Conservation (phyloP, 1,140 invertebrate species). For the Caenorhabditis remanei region DNA sequence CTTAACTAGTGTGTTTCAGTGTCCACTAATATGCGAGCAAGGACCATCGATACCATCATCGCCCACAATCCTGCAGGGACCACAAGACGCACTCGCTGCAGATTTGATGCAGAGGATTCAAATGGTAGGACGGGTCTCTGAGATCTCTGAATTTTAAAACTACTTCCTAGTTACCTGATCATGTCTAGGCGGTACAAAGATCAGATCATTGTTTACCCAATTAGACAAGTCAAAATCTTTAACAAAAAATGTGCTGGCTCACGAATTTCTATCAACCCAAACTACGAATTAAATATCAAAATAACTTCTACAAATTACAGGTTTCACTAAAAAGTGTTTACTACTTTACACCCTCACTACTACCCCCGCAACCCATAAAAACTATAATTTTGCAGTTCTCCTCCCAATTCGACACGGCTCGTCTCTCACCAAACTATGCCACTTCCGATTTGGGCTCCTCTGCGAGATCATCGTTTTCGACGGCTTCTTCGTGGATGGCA, state of each 20-base stretch:
- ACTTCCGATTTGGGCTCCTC: constrained; percentile 74
- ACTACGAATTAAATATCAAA: too few species aligned
- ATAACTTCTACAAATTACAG: too few species aligned
- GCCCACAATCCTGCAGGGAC: constrained; percentile 88
- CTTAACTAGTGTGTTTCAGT: constrained; percentile 79
- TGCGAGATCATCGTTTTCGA: constrained; percentile 70
- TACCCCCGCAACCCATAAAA: too few species aligned
- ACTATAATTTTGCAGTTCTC: constrained; percentile 71
- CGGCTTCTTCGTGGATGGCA: constrained; percentile 68
- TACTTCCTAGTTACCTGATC: too few species aligned
- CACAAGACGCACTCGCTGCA: constrained; percentile 90
- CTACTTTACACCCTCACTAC: too few species aligned
- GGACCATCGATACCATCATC: constrained; percentile 96
- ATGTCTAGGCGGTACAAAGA: too few species aligned
- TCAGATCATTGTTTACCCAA: too few species aligned
- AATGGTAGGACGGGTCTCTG: constrained; percentile 77
- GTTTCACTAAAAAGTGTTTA: too few species aligned
- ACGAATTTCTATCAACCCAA: too few species aligned
- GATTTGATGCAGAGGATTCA: constrained; percentile 81
- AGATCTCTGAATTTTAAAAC: not conserved
- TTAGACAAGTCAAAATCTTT: too few species aligned
- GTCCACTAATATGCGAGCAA: constrained; percentile 91
- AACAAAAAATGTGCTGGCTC: too few species aligned
- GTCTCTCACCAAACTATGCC: constrained; percentile 73
- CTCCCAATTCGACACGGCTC: constrained; percentile 71